Evolutionary conservation across 2,888 invertebrate species (phyloP), one percentile per base, ranked within the genome.

Genomic region (Acronicta aceris): DNA sequence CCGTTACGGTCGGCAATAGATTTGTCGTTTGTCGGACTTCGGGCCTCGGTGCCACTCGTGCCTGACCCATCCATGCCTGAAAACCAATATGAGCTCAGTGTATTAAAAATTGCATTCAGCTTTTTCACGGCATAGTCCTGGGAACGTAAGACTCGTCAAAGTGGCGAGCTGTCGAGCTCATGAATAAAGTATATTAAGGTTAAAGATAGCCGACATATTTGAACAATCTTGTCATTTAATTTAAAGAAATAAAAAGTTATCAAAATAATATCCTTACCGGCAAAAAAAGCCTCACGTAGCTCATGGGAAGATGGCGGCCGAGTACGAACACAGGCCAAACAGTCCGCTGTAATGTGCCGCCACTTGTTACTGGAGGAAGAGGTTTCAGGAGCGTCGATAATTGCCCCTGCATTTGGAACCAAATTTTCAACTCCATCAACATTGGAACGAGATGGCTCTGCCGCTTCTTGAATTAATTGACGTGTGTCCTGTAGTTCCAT

Each of bases 251-350:
- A n/a, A n/a, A n/a, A n/a, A n/a, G n/a, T n/a, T n/a, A n/a, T 21
- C 21, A 21, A 21, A 21, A 4, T 4, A 4, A 4, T 21, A 21
- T 21, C 21, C 21, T 74, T 71, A 93, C 94, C 93, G 61, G 93
- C 89, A 75, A 95, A 95, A 78, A 95, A 95, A 0, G 94, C 94
- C 70, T 95, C 94, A 2, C 95, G 86, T 50, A 95, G 76, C 70
- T 95, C 93, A 50, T 94, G 91, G 9, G 91, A 88, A 2, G 93
- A 92, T 0, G 89, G 92, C 53, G 94, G 94, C 2, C 92, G 74
- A 0, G 92, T 89, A 7, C 90, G 85, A 4, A 89, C 91, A 60
- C 95, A 95, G 8, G 90, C 91, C 56, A 95, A 65, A 45, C 95
- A 95, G 41, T 90, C 89, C 5, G 81, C 81, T 1, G 87, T 68